phyloP scores from a whole-genome alignment of 2,888 invertebrate genomes.

The Psylliodes chrysocephalus region DNA sequence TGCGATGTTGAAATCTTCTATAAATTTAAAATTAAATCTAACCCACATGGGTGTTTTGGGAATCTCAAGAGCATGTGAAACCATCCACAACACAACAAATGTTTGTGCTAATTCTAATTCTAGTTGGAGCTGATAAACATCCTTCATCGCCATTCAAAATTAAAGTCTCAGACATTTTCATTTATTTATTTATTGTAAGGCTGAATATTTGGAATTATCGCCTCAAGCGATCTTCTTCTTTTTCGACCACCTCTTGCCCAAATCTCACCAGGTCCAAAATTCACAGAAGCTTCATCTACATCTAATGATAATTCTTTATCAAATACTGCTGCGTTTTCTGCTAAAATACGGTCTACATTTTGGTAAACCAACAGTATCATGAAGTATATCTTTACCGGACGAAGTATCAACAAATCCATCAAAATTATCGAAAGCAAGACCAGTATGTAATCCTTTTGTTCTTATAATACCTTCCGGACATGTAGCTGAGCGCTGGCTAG shows the following conservation, averaged over 20 bases:
- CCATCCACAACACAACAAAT: not conserved
- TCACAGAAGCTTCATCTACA: not conserved
- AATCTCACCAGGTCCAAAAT: slow-evolving; percentile 41
- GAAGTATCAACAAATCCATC: slow-evolving; percentile 45
- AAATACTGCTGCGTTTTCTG: slow-evolving; percentile 30
- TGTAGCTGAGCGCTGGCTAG: slow-evolving; percentile 13
- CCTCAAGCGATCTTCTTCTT: slow-evolving; percentile 29
- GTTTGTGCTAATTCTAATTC: not conserved
- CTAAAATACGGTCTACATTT: not conserved
- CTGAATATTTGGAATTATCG: slow-evolving; percentile 13
- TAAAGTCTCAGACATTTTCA: not conserved
- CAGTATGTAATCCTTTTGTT: slow-evolving; percentile 42
- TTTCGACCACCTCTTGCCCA: slow-evolving; percentile 43
- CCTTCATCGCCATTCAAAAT: not conserved
- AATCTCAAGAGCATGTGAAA: not conserved
- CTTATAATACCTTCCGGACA: slow-evolving; percentile 42
- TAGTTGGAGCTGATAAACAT: not conserved
- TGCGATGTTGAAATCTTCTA: not conserved
- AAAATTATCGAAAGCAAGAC: slow-evolving; percentile 46
- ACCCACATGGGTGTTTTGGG: slow-evolving; percentile 48
- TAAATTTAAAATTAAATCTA: slow-evolving; percentile 50
- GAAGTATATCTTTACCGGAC: slow-evolving; percentile 44
- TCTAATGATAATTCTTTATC: slow-evolving; percentile 37
- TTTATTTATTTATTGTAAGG: slow-evolving; percentile 1
- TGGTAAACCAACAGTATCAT: slow-evolving; percentile 42